Evolutionary conservation across 2,113 vertebrate species (phyloP).

Genomic region (Malaclemys terrapin): DNA sequence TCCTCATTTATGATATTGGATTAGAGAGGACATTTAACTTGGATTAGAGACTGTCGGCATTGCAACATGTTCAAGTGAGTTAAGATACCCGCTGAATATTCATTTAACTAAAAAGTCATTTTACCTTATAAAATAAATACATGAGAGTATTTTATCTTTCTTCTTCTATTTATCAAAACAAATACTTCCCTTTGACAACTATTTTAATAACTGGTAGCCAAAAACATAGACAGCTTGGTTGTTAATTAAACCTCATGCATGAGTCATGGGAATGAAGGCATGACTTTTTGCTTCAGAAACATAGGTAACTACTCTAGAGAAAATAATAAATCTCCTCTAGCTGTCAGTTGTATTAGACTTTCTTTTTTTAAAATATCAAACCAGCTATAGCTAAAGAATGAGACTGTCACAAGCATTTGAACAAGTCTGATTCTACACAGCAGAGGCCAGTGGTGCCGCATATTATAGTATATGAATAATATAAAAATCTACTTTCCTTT

Average conservation of each 20-base stretch:
- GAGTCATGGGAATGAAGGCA: constrained; percentile 19
- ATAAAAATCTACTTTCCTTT: not conserved
- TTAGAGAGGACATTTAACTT: constrained; percentile 43
- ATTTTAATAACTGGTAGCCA: not conserved
- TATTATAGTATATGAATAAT: not conserved
- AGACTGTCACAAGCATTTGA: not conserved
- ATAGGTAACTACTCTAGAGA: not conserved
- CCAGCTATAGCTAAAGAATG: not conserved
- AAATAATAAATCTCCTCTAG: not conserved
- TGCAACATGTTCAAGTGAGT: constrained; percentile 13
- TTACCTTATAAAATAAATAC: constrained; percentile 11
- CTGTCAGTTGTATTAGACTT: not conserved
- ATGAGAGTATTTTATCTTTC: not conserved
- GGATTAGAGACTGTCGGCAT: not conserved
- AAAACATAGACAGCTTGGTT: not conserved
- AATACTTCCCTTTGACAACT: not conserved
- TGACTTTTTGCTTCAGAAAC: not conserved
- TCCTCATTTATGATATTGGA: constrained; percentile 26
- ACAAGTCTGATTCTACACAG: constrained; percentile 7
- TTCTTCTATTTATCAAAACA: not conserved
- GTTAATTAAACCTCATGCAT: not conserved
- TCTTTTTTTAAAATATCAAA: not conserved
- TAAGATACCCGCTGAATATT: constrained; percentile 15
- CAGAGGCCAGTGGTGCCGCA: constrained; percentile 54
- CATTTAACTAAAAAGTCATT: not conserved